Evolutionary conservation across 1,140 invertebrate genomes (phyloP), one percentile per base, ranked within the genome.

Genomic region (Drosophila arizonae): DNA sequence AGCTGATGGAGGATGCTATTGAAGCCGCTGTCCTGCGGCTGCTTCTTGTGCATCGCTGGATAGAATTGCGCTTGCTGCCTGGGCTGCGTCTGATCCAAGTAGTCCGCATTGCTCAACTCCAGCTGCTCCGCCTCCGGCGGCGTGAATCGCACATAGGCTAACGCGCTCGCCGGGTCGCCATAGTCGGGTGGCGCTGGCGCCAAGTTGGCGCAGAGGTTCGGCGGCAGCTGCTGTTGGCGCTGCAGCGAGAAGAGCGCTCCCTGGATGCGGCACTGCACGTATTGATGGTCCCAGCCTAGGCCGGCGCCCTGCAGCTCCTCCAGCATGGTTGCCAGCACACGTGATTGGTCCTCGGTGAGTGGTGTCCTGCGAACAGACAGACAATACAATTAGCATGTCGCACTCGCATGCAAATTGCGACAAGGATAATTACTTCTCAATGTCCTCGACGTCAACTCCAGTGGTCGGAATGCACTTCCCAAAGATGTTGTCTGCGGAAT

Each of bases 81-180:
- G 48, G 48, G 11, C 21, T 13, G 48, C 48, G 21, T 70, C 26
- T 72, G 79, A 30, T 87, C 84, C 28, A 94, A 95, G 88, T 96
- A 97, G n/a, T 96, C 92, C 92, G 96, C 94, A 78, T 96, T 95
- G 3, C 95, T 48, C 46, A 24, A 95, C 81, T 95, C 82, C 65
- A 65, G 60, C 43, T 96, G 72, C 95, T 67, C 69, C 28, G n/a
- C 41, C 50, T 69, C 93, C 61, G 95, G 96, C 4, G 96, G 96
- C 1, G 94, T 95, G 76, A 96, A 97, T 67, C 95, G 95, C 1
- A 98, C 95, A 75, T 95, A 95, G 17, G 96, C 96, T 72, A 96
- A 91, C 54, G 94, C 93, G 74, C 93, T 93, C n/a, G 84, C 79
- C 46, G 94, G 93, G 5, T 95, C 94, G 76, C 95, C 95, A 41